phyloP scores from a whole-genome alignment of 2,797 vertebrate species.

The Avahi laniger region DNA sequence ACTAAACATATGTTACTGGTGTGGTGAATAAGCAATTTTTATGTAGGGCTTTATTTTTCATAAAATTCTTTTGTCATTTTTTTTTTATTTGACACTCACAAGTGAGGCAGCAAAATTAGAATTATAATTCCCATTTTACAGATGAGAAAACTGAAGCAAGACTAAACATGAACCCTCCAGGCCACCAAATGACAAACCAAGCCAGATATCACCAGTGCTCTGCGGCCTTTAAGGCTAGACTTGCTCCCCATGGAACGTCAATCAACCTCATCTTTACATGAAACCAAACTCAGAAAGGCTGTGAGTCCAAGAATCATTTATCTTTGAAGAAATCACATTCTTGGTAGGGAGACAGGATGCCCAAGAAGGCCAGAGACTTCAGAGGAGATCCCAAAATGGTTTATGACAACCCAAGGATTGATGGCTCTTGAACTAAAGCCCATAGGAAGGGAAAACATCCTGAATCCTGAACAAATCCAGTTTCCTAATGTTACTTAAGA shows the following conservation, averaged over 20 bases:
- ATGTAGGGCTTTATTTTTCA: neutral
- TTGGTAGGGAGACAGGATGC: neutral
- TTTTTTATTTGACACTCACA: neutral
- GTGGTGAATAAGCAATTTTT: neutral
- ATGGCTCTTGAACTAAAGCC: neutral
- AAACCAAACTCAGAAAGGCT: neutral
- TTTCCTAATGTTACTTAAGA: neutral
- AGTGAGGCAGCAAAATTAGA: neutral
- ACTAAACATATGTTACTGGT: neutral
- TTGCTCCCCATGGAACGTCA: neutral
- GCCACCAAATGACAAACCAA: neutral
- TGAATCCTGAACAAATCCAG: neutral
- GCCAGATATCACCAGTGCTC: neutral
- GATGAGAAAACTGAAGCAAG: neutral
- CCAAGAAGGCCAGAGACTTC: neutral
- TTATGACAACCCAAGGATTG: neutral
- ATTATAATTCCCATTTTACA: neutral
- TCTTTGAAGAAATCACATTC: neutral
- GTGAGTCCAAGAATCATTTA: neutral
- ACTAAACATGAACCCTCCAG: neutral
- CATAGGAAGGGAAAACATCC: neutral
- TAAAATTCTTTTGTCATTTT: neutral
- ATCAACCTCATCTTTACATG: neutral
- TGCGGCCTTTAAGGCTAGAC: neutral
- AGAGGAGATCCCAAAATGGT: neutral